Evolutionary conservation across 2,888 invertebrate genomes (phyloP).

Genomic region (Macroteleia sp.): DNA sequence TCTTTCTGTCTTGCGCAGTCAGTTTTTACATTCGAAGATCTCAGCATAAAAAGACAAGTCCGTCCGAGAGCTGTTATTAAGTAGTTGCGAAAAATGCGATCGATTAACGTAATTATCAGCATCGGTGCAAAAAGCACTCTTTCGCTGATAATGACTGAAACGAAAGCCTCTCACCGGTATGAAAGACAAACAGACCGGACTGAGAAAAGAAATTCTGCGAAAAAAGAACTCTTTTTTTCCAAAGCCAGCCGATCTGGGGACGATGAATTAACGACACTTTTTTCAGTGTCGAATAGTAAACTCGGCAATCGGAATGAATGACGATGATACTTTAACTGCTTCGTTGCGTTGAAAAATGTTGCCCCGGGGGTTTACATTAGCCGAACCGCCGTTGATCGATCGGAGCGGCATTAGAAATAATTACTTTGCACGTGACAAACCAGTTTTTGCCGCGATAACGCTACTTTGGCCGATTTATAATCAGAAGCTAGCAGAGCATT

Average conservation of each 20-base stretch:
- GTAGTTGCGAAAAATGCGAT: conserved; percentile 13
- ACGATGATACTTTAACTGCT: conserved; percentile 46
- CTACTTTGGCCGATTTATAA: conserved; percentile 13
- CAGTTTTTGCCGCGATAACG: conserved; percentile 22
- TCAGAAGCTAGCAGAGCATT: conserved; percentile 16
- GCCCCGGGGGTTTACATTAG: conserved; percentile 8
- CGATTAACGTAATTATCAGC: conserved; percentile 45
- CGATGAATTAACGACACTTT: too few species aligned
- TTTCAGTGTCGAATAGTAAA: too few species aligned
- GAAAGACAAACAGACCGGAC: too few species aligned
- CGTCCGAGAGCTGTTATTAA: too few species aligned
- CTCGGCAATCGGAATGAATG: too few species aligned
- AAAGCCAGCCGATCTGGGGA: too few species aligned
- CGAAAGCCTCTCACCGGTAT: too few species aligned
- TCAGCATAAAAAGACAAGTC: too few species aligned
- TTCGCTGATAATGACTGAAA: conserved; percentile 7
- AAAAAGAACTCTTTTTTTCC: too few species aligned
- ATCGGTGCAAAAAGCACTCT: conserved; percentile 24
- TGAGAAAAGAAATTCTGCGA: too few species aligned
- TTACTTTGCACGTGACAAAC: conserved; percentile 24
- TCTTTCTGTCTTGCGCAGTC: too few species aligned
- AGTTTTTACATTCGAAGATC: too few species aligned
- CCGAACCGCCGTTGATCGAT: conserved; percentile 35
- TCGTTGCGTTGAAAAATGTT: conserved; percentile 36
- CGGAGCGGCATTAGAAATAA: conserved; percentile 30